These are phyloP conservation scores for Neodiprion fabricii DNA, from an alignment of 1,140 invertebrate species.

Conservation along the genomic window DNA sequence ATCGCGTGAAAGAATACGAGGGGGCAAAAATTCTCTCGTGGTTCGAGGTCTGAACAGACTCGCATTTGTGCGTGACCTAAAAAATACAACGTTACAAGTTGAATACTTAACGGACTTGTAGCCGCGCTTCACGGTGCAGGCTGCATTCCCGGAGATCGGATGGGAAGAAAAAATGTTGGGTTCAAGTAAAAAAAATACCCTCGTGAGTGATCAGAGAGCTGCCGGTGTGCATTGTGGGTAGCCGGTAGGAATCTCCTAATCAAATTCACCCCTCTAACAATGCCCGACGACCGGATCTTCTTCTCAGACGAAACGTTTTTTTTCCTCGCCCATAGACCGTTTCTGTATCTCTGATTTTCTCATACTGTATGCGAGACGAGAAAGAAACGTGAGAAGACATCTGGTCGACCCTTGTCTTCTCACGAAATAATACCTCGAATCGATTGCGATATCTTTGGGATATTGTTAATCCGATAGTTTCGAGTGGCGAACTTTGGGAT, in stretches of 20 bases:
- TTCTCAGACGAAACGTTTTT: slow-evolving; percentile 40
- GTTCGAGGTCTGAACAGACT: too few species aligned
- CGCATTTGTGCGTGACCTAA: too few species aligned
- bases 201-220: not conserved
- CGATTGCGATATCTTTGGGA: not conserved
- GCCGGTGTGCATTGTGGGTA: not conserved
- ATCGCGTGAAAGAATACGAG: not conserved
- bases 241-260: slow-evolving; percentile 41
- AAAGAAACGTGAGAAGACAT: slow-evolving; percentile 57
- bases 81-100: too few species aligned
- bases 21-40: too few species aligned
- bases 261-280: slow-evolving; percentile 55
- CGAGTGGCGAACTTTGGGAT: slow-evolving; percentile 34
- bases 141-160: not conserved
- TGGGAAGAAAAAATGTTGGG: slow-evolving; percentile 14
- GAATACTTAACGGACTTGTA: too few species aligned
- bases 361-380: not conserved
- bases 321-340: not conserved
- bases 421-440: not conserved
- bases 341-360: slow-evolving; percentile 4
- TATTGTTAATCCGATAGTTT: not conserved
- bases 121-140: too few species aligned
- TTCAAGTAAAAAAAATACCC: slow-evolving; percentile 4
- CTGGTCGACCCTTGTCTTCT: slow-evolving; percentile 30
- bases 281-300: slow-evolving; percentile 40